These are phyloP conservation scores for Trichopoda pennipes DNA, from an alignment of 2,888 invertebrate genomes.

Conservation along the genomic window DNA sequence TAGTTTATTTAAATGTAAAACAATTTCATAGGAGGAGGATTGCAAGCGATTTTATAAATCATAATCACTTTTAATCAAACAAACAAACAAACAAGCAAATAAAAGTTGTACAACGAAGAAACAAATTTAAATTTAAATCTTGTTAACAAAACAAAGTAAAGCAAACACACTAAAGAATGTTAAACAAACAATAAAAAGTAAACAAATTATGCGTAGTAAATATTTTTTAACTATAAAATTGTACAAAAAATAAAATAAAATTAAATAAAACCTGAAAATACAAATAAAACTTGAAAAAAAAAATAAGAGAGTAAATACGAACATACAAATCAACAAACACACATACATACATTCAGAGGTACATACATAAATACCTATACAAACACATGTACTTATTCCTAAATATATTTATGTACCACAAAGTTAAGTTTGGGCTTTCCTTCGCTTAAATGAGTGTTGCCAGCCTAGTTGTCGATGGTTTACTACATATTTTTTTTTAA, in stretches of 20 bases:
- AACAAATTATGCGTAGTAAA: conserved; percentile 63
- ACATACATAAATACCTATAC: background rate
- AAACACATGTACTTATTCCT: background rate
- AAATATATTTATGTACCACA: conserved; percentile 3
- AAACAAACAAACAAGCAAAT: conserved; percentile 32
- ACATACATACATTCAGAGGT: background rate
- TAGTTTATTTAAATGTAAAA: too few species aligned
- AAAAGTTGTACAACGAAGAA: conserved; percentile 45
- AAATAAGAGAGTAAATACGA: background rate
- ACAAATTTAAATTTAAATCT: conserved; percentile 60
- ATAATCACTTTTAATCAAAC: conserved; percentile 3
- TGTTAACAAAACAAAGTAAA: conserved; percentile 48
- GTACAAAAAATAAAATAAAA: conserved; percentile 29
- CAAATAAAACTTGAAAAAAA: conserved; percentile 1
- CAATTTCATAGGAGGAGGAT: too few species aligned
- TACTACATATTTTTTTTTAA: conserved; percentile 56
- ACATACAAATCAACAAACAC: background rate
- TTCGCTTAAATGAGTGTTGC: conserved; percentile 36
- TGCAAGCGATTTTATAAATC: too few species aligned
- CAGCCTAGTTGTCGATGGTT: conserved; percentile 2
- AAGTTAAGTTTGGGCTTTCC: conserved; percentile 36
- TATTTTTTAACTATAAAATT: conserved; percentile 26
- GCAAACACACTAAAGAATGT: conserved; percentile 38
- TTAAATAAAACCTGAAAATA: conserved; percentile 11
- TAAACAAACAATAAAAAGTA: conserved; percentile 63